Base-by-base conservation (phyloP, 2,797 vertebrate species). In the Podarcis siculus region DNA sequence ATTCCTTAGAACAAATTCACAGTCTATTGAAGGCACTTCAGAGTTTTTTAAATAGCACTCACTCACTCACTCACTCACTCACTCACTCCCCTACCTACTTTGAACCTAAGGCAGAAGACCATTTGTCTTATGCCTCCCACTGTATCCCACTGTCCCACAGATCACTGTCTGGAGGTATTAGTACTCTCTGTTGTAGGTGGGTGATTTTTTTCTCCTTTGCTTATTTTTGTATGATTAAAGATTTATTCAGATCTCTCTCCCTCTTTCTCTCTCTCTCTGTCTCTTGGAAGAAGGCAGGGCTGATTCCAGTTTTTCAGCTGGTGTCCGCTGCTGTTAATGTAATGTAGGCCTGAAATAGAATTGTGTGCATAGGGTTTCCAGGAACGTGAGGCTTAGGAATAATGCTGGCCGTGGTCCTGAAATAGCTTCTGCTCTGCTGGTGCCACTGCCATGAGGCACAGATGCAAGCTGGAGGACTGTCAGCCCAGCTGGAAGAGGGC, bases 321-420 rank as follows among this genome's bases (percentile, higher is more conserved):
- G 69, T 71, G 61, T 82, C 86, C 78, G 77, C 64, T 58, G 10
- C 30, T 81, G 77, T 85, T 84, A 81, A 81, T 61, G 61, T 85
- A 76, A 37, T 7, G 21, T 45, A 25, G 30, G 80, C 69, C 78
- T 61, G 64, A 87, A 85, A 71, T 81, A 78, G 72, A 85, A 71
- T 42, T 58, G 83, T 15, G 35, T 69, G 32, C 15, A 32, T 76
- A 25, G 71, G 42, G 76, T 55, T 90, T 87, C 71, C 61, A 69
- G 71, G 75, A 84, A 76, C 4, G 23, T 85, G 12, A 72, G 23
- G 19, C 5, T 69, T 17, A 4, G 45, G 15, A 27, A 67, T 69
- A 23, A 39, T 1, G 23, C 85, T 92, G 89, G 92, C 89, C 39
- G 0, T 17, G 76, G 88, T 92, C 1, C 92, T 90, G 88, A 93